A percentile compares a stretch with the other conserved stretches of the same genome.
Evolutionary conservation across 2,113 vertebrate genomes (phyloP).

Genomic region (Centropus bengalensis): DNA sequence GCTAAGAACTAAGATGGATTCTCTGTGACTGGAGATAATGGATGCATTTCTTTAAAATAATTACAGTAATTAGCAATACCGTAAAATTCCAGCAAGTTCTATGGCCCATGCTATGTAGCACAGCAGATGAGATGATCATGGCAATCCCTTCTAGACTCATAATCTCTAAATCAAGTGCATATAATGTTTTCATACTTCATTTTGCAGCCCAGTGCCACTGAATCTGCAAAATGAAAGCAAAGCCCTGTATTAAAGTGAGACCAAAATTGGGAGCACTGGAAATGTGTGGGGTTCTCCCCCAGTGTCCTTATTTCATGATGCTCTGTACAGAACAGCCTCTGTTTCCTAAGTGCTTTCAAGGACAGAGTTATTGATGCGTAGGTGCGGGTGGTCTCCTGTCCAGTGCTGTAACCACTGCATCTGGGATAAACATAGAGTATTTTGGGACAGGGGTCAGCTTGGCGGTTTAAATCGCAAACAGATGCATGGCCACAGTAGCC

Average conservation of each 20-base stretch:
- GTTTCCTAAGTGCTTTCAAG: slow-evolving; percentile 17
- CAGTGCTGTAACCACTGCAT: not conserved
- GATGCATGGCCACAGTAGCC: slow-evolving; percentile 27
- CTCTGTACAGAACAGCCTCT: not conserved
- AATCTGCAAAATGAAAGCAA: slow-evolving; percentile 33
- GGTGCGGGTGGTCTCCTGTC: slow-evolving; percentile 36
- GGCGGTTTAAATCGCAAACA: slow-evolving; percentile 58
- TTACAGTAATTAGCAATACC: not conserved
- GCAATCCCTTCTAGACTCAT: not conserved
- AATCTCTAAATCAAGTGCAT: not conserved
- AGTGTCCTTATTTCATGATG: not conserved
- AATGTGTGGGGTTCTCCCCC: not conserved
- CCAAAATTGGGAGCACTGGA: not conserved
- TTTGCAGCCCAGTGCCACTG: slow-evolving; percentile 1
- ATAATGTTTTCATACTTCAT: not conserved
- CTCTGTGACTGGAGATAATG: not conserved
- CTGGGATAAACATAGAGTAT: not conserved
- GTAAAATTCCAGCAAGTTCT: not conserved
- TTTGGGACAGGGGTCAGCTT: slow-evolving; percentile 42
- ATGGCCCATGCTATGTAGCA: not conserved
- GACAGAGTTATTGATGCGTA: not conserved
- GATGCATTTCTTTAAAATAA: slow-evolving; percentile 4
- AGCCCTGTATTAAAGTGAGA: not conserved
- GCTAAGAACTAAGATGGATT: not conserved
- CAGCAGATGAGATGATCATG: not conserved